Percentiles rank a stretch among this genome's conserved stretches.
Conservation (phyloP, 1,140 invertebrate species). For the Trichonephila clavata region DNA sequence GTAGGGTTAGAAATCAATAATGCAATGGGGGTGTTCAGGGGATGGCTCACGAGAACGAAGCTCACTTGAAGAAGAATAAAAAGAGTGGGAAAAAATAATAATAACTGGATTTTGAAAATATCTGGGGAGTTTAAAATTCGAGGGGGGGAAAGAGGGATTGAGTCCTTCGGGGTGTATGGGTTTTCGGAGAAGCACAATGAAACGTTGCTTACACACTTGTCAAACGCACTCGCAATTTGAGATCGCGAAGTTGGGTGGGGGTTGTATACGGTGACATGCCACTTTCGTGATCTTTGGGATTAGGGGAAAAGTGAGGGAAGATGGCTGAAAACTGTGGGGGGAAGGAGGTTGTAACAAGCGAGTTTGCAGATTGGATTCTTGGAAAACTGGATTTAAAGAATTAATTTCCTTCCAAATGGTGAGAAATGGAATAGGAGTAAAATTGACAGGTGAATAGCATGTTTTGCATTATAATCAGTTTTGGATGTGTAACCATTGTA, state of each 20-base stretch:
- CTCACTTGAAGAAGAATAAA: background rate
- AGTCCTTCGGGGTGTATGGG: conserved; percentile 34
- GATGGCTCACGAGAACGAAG: background rate
- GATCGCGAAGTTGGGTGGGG: too few species aligned
- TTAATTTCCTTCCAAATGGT: too few species aligned
- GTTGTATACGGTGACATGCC: background rate
- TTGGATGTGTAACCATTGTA: too few species aligned
- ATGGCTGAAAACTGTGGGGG: too few species aligned
- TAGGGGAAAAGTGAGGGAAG: too few species aligned
- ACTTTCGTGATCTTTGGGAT: background rate
- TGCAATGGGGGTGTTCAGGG: background rate
- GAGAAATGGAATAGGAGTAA: too few species aligned
- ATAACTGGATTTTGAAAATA: background rate
- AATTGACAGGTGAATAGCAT: too few species aligned
- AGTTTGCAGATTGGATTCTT: too few species aligned
- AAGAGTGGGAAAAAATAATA: background rate
- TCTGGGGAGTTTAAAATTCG: background rate
- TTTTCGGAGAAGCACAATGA: background rate
- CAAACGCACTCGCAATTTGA: conserved; percentile 32
- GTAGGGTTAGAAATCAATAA: conserved; percentile 51
- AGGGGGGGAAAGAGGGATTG: background rate
- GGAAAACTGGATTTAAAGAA: too few species aligned
- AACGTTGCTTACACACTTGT: conserved; percentile 18
- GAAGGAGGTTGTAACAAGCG: too few species aligned
- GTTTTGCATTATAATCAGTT: too few species aligned